Evolutionary conservation across 2,888 invertebrate species (phyloP).

Genomic region (Agrenia bidenticulata): DNA sequence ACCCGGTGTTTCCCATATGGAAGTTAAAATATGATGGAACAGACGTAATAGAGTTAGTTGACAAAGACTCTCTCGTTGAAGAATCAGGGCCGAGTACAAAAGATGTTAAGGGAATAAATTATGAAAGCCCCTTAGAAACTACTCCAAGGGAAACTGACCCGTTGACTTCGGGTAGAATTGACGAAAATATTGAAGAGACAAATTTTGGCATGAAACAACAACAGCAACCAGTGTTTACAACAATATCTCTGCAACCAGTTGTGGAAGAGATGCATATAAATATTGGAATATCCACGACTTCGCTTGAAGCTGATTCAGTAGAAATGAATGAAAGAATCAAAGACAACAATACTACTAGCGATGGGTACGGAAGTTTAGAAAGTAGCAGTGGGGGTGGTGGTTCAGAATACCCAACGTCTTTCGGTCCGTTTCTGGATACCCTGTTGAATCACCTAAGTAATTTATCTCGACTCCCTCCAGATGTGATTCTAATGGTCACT

Average conservation of each 20-base stretch:
- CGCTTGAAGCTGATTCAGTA: neutral
- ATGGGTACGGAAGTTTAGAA: conserved; percentile 43
- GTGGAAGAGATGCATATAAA: neutral
- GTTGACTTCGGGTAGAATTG: neutral
- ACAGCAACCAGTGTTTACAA: conserved; percentile 28
- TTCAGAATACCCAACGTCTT: conserved; percentile 28
- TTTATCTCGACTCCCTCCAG: conserved; percentile 39
- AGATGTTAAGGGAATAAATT: neutral
- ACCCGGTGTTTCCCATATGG: conserved; percentile 45
- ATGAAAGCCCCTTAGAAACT: neutral
- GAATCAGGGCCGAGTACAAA: neutral
- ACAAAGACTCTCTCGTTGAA: neutral
- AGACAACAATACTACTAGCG: conserved; percentile 34
- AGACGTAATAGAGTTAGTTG: conserved; percentile 22
- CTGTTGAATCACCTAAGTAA: conserved; percentile 43
- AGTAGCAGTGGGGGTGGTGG: conserved; percentile 18
- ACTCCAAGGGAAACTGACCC: neutral
- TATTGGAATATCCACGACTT: conserved; percentile 1
- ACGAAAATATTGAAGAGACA: neutral
- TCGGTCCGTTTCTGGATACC: conserved; percentile 50
- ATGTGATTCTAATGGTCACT: conserved; percentile 47
- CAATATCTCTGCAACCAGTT: conserved; percentile 21
- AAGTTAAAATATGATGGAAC: conserved; percentile 49
- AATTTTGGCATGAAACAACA: neutral
- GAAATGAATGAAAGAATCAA: neutral